Base-by-base conservation (phyloP, 2,888 invertebrate species). In the Mylabris sibirica region DNA sequence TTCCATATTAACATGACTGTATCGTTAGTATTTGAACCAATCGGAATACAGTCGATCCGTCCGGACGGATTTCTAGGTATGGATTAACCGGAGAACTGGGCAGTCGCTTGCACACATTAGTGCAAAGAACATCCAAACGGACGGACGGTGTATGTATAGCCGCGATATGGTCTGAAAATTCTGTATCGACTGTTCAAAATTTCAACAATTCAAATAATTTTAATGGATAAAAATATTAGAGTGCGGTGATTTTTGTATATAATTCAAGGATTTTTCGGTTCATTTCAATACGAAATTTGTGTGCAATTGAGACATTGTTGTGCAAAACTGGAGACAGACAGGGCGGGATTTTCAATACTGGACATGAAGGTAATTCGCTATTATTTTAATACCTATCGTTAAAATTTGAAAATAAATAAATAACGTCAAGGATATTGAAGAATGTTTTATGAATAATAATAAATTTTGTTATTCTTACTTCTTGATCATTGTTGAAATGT, bases 61-160 rank as follows among this genome's bases (percentile, higher is more conserved):
- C 72, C 73, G 30, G 30, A 76, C 73, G 71, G 77, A 75, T 78
- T 76, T 76, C 77, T 69, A 73, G 70, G 65, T 75, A 71, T 67
- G 72, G 69, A 64, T 69, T 66, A 72, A 69, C 63, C 66, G 71
- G 77, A 74, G 30, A 79, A 69, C 63, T 69, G 72, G 77, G 74
- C 80, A 82, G 82, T 82, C 76, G 76, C 78, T 77, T 80, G 81
- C 81, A 79, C 80, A 81, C 80, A 73, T 69, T 74, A 74, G 75
- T 65, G 63, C 71, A 4, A 60, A 41, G 24, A 64, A 63, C 69
- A 69, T 66, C 71, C 30, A n/a, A 44, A 17, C 44, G 17, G 30
- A 17, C 14, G 14, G 62, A 61, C 14, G 14, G 62, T 59, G 44
- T 59, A 60, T 30, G 11, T 34, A n/a, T 4, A 3, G 38, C 38